Evolutionary conservation across 23 tunicate genomes (phyloP), one percentile per base, ranked within the genome.

Genomic region (Ciona savignyi): DNA sequence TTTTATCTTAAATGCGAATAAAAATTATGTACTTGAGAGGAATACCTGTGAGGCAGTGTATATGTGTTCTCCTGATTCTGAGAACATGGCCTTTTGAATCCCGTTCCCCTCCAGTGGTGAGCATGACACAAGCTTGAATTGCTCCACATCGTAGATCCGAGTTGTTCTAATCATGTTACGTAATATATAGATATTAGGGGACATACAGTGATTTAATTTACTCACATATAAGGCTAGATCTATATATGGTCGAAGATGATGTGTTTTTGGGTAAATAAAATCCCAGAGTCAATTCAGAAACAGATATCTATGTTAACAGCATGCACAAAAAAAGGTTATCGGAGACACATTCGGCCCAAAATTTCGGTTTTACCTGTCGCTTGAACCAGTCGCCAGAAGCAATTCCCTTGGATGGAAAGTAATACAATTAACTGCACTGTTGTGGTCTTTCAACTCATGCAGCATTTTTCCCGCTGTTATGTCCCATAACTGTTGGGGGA

Each of bases 101-200:
- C 78, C 74, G 56, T 70, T 90, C 27, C 90, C 68, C 65, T 90
- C 93, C 21, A 75, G 82, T 19, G 61, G 65, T 11, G 97, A 66
- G 51, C 80, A 72, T 0, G 90, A 83, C 19, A 90, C 69, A 27
- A 83, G 35, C n/a, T 75, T 27, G 51, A 83, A 79, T 30, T 83
- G 84, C 66, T 90, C 97, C 34, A 90, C 85, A 70, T 90, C 97
- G 49, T 79, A 90, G 35, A 90, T 90, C 33, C 72, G 83, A 30
- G 74, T 51, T 15, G 97, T 90, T 84, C 83, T 90, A 63, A 19
- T 65, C 23, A 49, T n/a, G n/a, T n/a, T n/a, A n/a, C n/a, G n/a
- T n/a, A n/a, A n/a, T n/a, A n/a, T n/a, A n/a, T n/a, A n/a, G n/a
- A n/a, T n/a, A n/a, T n/a, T n/a, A n/a, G n/a, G n/a, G n/a, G n/a